Percentiles rank a stretch among this genome's conserved stretches.
Evolutionary conservation across 2,888 invertebrate species (phyloP).

Genomic region (Eupithecia abbreviata): DNA sequence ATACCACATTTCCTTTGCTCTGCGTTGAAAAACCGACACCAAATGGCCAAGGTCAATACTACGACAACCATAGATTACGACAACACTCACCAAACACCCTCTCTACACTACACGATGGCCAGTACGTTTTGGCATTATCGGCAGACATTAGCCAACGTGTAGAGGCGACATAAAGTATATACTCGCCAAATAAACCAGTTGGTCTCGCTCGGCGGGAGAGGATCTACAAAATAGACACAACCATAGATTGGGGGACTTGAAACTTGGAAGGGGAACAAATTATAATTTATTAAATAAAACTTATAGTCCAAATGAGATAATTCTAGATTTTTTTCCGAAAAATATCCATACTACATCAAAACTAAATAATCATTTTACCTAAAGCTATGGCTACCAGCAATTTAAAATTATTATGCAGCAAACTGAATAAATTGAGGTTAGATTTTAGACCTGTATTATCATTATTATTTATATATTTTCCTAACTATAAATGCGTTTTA

Average conservation of each 20-base stretch:
- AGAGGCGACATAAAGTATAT: too few species aligned
- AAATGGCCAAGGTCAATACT: too few species aligned
- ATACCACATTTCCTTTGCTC: too few species aligned
- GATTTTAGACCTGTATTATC: conserved; percentile 16
- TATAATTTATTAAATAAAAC: too few species aligned
- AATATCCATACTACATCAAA: not conserved
- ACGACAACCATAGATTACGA: too few species aligned
- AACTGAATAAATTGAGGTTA: conserved; percentile 66
- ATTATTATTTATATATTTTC: not conserved
- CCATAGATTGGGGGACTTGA: not conserved
- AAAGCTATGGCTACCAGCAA: conserved; percentile 55
- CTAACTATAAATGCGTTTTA: conserved; percentile 1
- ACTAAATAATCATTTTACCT: not conserved
- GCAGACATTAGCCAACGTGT: too few species aligned
- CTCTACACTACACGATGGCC: too few species aligned
- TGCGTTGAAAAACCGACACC: too few species aligned
- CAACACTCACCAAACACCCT: too few species aligned
- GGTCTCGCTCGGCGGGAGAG: not conserved
- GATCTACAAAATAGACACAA: not conserved
- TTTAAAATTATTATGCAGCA: conserved; percentile 60
- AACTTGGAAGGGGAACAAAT: not conserved
- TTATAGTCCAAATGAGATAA: too few species aligned
- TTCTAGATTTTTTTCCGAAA: not conserved
- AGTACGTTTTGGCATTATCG: too few species aligned
- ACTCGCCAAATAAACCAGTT: not conserved